These are phyloP conservation scores for Synanthedon myopaeformis DNA, from an alignment of 2,888 invertebrate genomes.

Conservation along the genomic window DNA sequence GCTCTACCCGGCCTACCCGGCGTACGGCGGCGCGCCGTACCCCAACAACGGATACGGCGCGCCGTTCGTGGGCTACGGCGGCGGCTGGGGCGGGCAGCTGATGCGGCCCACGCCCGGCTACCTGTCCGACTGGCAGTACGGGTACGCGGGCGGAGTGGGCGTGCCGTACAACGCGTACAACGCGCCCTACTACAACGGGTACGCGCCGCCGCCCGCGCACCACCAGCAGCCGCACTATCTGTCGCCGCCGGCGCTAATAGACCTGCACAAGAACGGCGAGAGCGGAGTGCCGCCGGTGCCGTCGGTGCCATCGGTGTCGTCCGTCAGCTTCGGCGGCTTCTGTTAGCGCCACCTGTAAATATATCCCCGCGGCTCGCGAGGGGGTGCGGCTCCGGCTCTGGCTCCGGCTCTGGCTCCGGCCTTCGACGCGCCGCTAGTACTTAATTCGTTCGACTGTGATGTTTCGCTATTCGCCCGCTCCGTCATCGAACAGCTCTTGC, in stretches of 20 bases:
- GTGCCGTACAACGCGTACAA: slow-evolving; percentile 28
- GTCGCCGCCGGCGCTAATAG: slow-evolving; percentile 51
- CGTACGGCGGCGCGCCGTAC: slow-evolving; percentile 42
- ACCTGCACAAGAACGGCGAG: slow-evolving; percentile 59
- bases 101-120: slow-evolving; percentile 64
- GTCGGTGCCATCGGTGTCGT: slow-evolving; percentile 53
- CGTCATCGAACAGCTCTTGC: slow-evolving; percentile 45
- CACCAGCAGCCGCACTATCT: slow-evolving; percentile 61
- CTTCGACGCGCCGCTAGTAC: slow-evolving; percentile 16
- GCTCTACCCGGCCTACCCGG: slow-evolving; percentile 47
- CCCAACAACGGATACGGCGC: slow-evolving; percentile 54
- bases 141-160: slow-evolving; percentile 37
- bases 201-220: slow-evolving; percentile 58
- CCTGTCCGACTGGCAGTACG: slow-evolving; percentile 65
- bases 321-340: slow-evolving; percentile 65
- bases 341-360: slow-evolving; percentile 34
- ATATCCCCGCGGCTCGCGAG: slow-evolving; percentile 7
- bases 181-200: slow-evolving; percentile 60
- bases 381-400: slow-evolving; percentile 7
- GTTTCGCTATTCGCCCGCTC: slow-evolving; percentile 16
- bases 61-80: slow-evolving; percentile 63
- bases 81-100: slow-evolving; percentile 55
- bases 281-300: slow-evolving; percentile 38
- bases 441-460: slow-evolving; percentile 36
- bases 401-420: slow-evolving; percentile 5